Conservation (phyloP, 2,888 invertebrate genomes). For the Calameuta idolon region DNA sequence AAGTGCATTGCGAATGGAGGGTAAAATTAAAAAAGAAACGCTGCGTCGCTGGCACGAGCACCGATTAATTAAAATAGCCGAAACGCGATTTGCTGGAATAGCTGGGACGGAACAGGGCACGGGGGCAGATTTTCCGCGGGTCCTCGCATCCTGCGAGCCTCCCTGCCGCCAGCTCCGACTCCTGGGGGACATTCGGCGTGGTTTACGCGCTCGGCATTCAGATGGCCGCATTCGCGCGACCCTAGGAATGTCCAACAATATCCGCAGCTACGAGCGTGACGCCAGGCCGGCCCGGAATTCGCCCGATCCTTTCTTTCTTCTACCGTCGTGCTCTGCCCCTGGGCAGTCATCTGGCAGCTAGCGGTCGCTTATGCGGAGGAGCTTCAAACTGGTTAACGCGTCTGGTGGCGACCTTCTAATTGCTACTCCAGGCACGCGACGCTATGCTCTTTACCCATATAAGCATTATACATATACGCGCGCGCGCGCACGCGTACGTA, state of each 20-base stretch:
- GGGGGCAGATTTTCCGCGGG: conserved; percentile 54
- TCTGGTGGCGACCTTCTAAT: neutral
- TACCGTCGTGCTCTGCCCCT: conserved; percentile 4
- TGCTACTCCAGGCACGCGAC: neutral
- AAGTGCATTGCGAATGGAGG: neutral
- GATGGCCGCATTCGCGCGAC: conserved; percentile 64
- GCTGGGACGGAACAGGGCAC: conserved; percentile 48
- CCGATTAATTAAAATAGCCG: conserved; percentile 64
- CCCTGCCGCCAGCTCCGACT: conserved; percentile 39
- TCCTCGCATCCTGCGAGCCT: conserved; percentile 24
- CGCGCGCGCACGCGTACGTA: conserved; percentile 13
- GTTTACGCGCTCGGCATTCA: conserved; percentile 65
- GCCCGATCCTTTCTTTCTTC: conserved; percentile 26
- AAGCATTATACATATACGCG: conserved; percentile 1
- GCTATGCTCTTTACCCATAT: neutral
- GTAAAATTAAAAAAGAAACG: neutral
- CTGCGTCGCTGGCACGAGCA: conserved; percentile 27
- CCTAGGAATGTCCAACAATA: conserved; percentile 64
- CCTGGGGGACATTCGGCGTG: conserved; percentile 60
- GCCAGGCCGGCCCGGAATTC: conserved; percentile 41
- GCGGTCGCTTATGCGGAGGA: neutral
- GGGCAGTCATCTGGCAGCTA: neutral
- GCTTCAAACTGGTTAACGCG: neutral
- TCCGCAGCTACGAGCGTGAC: conserved; percentile 52
- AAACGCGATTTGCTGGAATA: conserved; percentile 60